Evolutionary conservation across 1,140 invertebrate genomes (phyloP).

Genomic region (Panonychus citri): DNA sequence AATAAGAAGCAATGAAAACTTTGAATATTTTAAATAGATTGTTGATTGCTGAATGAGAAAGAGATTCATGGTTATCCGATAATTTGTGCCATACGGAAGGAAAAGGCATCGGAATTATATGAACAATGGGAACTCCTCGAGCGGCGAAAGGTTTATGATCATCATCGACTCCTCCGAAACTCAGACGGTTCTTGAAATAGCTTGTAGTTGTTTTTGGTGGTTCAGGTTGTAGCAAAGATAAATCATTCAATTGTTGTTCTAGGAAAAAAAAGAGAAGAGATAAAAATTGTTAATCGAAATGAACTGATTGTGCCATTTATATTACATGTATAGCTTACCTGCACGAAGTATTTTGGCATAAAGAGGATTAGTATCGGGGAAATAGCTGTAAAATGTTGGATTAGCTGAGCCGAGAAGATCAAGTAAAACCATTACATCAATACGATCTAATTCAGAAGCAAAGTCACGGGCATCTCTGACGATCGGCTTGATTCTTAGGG

Average conservation of each 20-base stretch:
- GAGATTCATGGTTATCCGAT: slow-evolving; percentile 42
- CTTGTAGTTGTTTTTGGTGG: slow-evolving; percentile 9
- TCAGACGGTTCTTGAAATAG: slow-evolving; percentile 18
- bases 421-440: slow-evolving; percentile 57
- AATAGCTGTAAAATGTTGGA: slow-evolving; percentile 65
- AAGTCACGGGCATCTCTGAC: slow-evolving; percentile 5
- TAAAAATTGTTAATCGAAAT: neutral
- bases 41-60: slow-evolving; percentile 57
- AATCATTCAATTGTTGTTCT: slow-evolving; percentile 13
- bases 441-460: slow-evolving; percentile 15
- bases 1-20: slow-evolving; percentile 56
- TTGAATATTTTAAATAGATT: slow-evolving; percentile 71
- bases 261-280: neutral
- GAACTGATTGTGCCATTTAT: neutral
- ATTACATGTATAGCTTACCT: slow-evolving; percentile 17
- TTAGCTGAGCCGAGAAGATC: slow-evolving; percentile 68
- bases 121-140: slow-evolving; percentile 55
- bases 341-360: slow-evolving; percentile 24
- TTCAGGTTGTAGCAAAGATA: slow-evolving; percentile 15
- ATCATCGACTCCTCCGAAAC: slow-evolving; percentile 45
- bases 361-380: slow-evolving; percentile 36
- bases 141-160: slow-evolving; percentile 81
- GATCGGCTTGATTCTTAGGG: neutral
- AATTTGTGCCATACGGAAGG: slow-evolving; percentile 64
- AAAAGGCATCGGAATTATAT: slow-evolving; percentile 71